Evolutionary conservation across 2,113 vertebrate genomes (phyloP), one percentile per base, ranked within the genome.

Genomic region (Rhynchomys soricoides): DNA sequence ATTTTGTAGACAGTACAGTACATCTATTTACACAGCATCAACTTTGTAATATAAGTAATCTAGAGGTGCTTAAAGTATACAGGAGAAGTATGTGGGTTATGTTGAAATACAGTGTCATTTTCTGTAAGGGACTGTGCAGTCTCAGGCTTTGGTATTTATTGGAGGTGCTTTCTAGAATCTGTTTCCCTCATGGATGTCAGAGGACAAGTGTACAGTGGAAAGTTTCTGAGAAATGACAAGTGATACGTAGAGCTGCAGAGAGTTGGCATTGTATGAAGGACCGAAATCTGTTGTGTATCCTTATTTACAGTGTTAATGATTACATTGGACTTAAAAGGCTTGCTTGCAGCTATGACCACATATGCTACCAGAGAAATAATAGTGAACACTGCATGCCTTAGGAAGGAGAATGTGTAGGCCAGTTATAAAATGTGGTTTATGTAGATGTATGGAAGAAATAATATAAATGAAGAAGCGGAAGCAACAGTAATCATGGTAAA

Each of bases 261-360:
- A 52, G 9, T 83, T 89, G 88, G 11, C 74, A 68, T 11, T 90
- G 1, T 89, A 55, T 92, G 75, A 97, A 81, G 78, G 40, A 50
- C 22, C 90, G 89, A 91, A 52, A 19, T 91, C 31, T 3, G 73
- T 77, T 68, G 37, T 82, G 22, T 68, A 2, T 82, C 37, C 91
- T 73, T 73, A 52, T 26, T 48, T 66, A 16, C 24, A 4, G n/a
- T 87, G 15, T 90, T 90, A 85, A 62, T 81, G 62, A 3, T 89
- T 93, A 37, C 87, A 52, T 71, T 94, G 70, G 11, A 73, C 66
- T 64, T 88, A 50, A 43, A 92, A 19, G 95, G 40, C 74, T 94
- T 89, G 4, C n/a, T 74, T 86, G 57, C 29, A 88, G 12, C 50
- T 86, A 7, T 91, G 52, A 82, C 34, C 59, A 96, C 62, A 7